Percentiles rank a stretch among this genome's conserved stretches.
Evolutionary conservation across 2,888 invertebrate genomes (phyloP).

Genomic region (Coleophora flavipennella): DNA sequence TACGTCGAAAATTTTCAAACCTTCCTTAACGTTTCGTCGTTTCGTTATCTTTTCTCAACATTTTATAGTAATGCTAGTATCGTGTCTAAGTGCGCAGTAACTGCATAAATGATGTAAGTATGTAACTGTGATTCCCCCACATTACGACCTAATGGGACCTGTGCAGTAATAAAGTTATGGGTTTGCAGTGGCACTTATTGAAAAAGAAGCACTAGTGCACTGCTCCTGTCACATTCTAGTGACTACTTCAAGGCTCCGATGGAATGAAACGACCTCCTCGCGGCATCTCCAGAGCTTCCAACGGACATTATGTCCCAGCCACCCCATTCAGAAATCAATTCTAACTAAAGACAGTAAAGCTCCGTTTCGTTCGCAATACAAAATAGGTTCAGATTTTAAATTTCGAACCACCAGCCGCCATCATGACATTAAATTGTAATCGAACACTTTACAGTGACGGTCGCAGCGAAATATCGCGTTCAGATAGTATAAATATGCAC

Average conservation of each 20-base stretch:
- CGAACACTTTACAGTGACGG: conserved; percentile 68
- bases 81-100: background rate
- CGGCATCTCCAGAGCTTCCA: conserved; percentile 25
- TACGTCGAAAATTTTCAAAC: no score
- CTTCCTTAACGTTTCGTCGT: no score
- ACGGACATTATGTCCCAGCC: conserved; percentile 12
- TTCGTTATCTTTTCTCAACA: no score
- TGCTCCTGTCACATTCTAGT: conserved; percentile 35
- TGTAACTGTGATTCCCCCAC: background rate
- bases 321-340: conserved; percentile 13
- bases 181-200: conserved; percentile 31
- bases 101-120: conserved; percentile 1
- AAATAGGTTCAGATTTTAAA: conserved; percentile 43
- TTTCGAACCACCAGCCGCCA: conserved; percentile 41
- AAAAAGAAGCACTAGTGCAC: conserved; percentile 36
- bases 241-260: conserved; percentile 43
- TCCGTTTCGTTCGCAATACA: conserved; percentile 15
- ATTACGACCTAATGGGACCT: conserved; percentile 26
- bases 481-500: conserved; percentile 68
- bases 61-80: no score
- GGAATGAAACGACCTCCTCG: conserved; percentile 46
- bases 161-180: conserved; percentile 34
- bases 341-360: conserved; percentile 17
- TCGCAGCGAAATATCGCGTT: conserved; percentile 62
- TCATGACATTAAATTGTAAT: conserved; percentile 71